Percentiles rank a stretch among this genome's conserved stretches.
Conservation (phyloP, 2,888 invertebrate species). For the Caenorhabditis sp. region DNA sequence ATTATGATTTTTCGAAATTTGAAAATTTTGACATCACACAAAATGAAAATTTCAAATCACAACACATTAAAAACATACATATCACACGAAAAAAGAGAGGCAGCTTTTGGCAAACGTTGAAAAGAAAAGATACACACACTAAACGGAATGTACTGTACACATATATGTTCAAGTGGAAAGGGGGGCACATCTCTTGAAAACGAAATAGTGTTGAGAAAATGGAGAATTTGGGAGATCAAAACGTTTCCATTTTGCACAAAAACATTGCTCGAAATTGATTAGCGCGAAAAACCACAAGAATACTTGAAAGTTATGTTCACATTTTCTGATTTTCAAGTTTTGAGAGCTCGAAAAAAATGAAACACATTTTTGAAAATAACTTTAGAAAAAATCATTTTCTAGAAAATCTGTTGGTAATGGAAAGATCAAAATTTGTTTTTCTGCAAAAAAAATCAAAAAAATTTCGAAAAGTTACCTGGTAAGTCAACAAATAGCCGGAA, state of each 20-base stretch:
- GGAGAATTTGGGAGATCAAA: not conserved
- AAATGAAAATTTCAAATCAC: too few relatives aligned
- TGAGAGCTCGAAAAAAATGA: too few relatives aligned
- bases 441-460: not conserved
- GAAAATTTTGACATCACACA: too few relatives aligned
- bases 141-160: not conserved
- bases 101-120: not conserved
- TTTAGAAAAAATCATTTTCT: too few relatives aligned
- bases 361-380: too few relatives aligned
- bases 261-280: not conserved
- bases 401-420: too few relatives aligned
- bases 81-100: not conserved
- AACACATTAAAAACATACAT: conserved; percentile 1
- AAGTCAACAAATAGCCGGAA: not conserved
- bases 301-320: too few relatives aligned
- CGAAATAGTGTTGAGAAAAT: not conserved
- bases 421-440: not conserved
- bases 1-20: too few relatives aligned
- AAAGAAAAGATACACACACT: conserved; percentile 1
- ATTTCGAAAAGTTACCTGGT: not conserved
- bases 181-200: not conserved
- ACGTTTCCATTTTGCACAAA: not conserved
- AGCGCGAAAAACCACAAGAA: too few relatives aligned
- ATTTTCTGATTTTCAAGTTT: too few relatives aligned
- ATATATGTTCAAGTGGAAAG: not conserved